These are phyloP conservation scores for Anticlea derivata DNA, from an alignment of 2,888 invertebrate genomes.

Conservation along the genomic window DNA sequence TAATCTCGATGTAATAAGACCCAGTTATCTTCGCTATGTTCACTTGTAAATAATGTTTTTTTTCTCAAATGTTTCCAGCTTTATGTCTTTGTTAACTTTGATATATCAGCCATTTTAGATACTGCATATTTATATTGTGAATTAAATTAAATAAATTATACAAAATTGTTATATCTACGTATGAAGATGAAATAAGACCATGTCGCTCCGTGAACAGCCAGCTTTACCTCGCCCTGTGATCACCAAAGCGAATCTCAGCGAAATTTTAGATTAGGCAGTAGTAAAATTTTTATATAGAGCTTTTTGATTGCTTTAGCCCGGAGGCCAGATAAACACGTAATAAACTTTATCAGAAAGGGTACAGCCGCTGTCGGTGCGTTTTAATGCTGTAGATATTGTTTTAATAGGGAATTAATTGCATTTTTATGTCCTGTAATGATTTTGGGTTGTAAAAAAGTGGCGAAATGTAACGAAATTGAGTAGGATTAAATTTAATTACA, in stretches of 20 bases:
- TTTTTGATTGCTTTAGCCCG: slow-evolving; percentile 50
- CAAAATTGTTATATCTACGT: too few species aligned
- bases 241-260: slow-evolving; percentile 68
- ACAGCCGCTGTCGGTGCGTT: slow-evolving; percentile 44
- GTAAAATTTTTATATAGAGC: slow-evolving; percentile 64
- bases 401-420: slow-evolving; percentile 67
- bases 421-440: slow-evolving; percentile 58
- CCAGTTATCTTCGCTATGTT: too few species aligned
- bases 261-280: slow-evolving; percentile 75
- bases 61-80: too few species aligned
- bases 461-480: slow-evolving; percentile 2
- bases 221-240: slow-evolving; percentile 45
- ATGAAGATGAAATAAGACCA: neutral
- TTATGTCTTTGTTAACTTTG: too few species aligned
- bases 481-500: too few species aligned
- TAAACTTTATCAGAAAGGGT: slow-evolving; percentile 51
- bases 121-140: too few species aligned
- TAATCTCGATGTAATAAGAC: too few species aligned
- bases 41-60: too few species aligned
- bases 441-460: slow-evolving; percentile 21
- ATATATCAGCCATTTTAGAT: too few species aligned
- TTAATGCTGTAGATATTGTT: slow-evolving; percentile 52
- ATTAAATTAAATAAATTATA: too few species aligned
- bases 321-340: slow-evolving; percentile 50
- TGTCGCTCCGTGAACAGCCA: slow-evolving; percentile 38